Conservation (phyloP, 2,888 invertebrate species). For the Petrolisthes cinctipes region DNA sequence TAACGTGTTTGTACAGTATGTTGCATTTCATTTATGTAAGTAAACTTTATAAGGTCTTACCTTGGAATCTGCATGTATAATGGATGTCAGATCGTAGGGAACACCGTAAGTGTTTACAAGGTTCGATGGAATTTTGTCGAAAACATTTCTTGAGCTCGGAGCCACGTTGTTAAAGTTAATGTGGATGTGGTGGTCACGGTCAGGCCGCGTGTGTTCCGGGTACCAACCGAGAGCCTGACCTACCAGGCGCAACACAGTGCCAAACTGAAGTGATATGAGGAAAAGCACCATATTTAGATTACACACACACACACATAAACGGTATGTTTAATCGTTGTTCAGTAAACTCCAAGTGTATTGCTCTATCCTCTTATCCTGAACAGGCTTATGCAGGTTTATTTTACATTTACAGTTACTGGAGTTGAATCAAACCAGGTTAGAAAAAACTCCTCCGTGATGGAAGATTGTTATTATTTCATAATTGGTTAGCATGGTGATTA, state of each 20-base stretch:
- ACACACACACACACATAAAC: neutral
- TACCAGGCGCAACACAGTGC: conserved; percentile 20
- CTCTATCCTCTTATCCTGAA: no score
- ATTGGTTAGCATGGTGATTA: no score
- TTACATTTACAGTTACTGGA: no score
- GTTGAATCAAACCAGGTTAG: no score
- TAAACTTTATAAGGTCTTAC: neutral
- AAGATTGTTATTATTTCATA: no score
- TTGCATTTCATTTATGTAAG: neutral
- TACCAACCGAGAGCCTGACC: conserved; percentile 41
- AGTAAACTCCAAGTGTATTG: no score
- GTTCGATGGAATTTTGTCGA: neutral
- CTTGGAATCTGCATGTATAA: conserved; percentile 29
- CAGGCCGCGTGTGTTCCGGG: conserved; percentile 20
- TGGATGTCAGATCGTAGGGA: conserved; percentile 23
- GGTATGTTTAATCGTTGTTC: neutral
- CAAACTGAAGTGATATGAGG: neutral
- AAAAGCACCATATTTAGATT: no score
- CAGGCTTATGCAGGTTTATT: no score
- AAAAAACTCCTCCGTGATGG: no score
- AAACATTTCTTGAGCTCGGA: neutral
- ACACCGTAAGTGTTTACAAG: conserved; percentile 7
- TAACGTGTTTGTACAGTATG: neutral
- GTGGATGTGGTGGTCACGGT: conserved; percentile 25
- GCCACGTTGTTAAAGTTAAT: conserved; percentile 33